phyloP scores from a whole-genome alignment of 2,888 invertebrate genomes.

The Ennomos erosarius region DNA sequence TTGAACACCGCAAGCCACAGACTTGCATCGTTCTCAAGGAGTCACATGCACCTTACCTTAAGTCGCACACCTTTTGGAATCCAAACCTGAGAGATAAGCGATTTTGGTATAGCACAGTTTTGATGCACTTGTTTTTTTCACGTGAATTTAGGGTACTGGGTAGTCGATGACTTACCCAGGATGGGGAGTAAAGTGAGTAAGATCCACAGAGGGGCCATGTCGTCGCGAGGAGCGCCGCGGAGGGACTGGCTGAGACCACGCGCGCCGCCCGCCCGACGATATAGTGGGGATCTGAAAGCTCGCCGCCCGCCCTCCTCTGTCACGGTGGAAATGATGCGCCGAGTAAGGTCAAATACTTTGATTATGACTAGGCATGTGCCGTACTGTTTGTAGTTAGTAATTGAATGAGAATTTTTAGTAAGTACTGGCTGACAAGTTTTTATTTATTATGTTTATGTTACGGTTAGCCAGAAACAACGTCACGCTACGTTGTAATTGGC shows the following conservation, averaged over 20 bases:
- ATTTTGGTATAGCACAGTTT: slow-evolving; percentile 54
- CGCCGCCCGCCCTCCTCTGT: slow-evolving; percentile 68
- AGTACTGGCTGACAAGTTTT: not conserved
- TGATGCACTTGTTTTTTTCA: slow-evolving; percentile 38
- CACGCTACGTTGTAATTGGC: too few species aligned
- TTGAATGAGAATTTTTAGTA: slow-evolving; percentile 11
- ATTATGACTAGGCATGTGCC: slow-evolving; percentile 13
- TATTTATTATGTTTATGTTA: too few species aligned
- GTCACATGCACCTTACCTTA: slow-evolving; percentile 25
- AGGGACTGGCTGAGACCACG: slow-evolving; percentile 65
- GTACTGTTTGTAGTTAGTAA: slow-evolving; percentile 1
- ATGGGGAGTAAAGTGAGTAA: slow-evolving; percentile 79
- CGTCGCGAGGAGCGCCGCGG: slow-evolving; percentile 77
- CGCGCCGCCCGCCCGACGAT: slow-evolving; percentile 60
- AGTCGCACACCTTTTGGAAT: slow-evolving; percentile 6
- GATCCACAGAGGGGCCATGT: slow-evolving; percentile 81
- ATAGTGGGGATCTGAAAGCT: slow-evolving; percentile 65
- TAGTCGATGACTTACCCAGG: slow-evolving; percentile 71
- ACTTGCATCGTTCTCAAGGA: slow-evolving; percentile 9
- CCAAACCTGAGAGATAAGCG: slow-evolving; percentile 34
- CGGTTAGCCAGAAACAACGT: too few species aligned
- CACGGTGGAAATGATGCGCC: slow-evolving; percentile 25
- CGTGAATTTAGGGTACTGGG: slow-evolving; percentile 36
- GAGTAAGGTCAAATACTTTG: slow-evolving; percentile 27
- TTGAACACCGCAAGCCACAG: slow-evolving; percentile 17